These are phyloP conservation scores for Corythoichthys haematopterus DNA, from an alignment of 2,113 vertebrate species.

Conservation along the genomic window DNA sequence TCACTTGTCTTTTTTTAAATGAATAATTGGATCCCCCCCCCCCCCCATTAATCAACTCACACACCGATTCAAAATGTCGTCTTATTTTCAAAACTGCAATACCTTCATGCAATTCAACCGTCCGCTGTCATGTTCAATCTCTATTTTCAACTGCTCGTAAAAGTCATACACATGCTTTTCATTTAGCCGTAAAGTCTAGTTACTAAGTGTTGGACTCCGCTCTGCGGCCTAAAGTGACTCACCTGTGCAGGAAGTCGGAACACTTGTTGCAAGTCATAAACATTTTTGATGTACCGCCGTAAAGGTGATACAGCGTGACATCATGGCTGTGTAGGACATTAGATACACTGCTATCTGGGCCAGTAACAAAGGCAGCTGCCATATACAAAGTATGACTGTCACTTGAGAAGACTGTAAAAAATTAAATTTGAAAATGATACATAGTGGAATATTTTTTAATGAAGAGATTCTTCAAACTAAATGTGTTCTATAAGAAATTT, in stretches of 20 bases:
- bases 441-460: neutral
- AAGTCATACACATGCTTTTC: constrained; percentile 13
- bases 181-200: neutral
- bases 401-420: constrained; percentile 31
- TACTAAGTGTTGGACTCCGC: neutral
- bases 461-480: constrained; percentile 3
- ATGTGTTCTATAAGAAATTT: constrained; percentile 4
- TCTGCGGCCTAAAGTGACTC: constrained; percentile 17
- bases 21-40: too few species aligned
- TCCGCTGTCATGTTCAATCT: constrained; percentile 62
- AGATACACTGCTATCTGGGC: constrained; percentile 50
- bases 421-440: constrained; percentile 8
- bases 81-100: constrained; percentile 50
- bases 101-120: constrained; percentile 37
- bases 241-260: constrained; percentile 14
- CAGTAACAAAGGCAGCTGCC: constrained; percentile 48
- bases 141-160: neutral
- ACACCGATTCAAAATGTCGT: constrained; percentile 37
- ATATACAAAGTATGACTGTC: constrained; percentile 30
- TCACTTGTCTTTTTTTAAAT: neutral
- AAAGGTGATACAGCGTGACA: constrained; percentile 4
- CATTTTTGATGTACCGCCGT: constrained; percentile 5
- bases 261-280: constrained; percentile 4
- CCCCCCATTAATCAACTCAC: neutral
- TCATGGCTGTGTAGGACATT: constrained; percentile 21